Conservation (phyloP, 1,140 invertebrate genomes). For the Druon quercuslanigerum region DNA sequence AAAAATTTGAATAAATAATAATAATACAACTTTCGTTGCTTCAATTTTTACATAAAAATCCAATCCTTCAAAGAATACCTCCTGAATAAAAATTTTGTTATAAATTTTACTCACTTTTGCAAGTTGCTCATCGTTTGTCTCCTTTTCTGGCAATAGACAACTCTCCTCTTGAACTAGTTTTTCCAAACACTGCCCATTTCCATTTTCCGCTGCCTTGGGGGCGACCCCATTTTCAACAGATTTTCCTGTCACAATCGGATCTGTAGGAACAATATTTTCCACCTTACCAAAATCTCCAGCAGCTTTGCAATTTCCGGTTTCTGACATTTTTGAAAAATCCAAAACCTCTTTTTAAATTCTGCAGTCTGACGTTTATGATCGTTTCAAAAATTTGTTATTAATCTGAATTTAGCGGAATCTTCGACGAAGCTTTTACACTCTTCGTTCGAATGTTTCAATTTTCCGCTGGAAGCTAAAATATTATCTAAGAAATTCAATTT, state of each 20-base stretch:
- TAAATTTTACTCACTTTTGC: constrained; percentile 23
- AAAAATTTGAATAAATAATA: too few species aligned
- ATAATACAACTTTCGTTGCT: too few species aligned
- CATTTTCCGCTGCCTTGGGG: background rate
- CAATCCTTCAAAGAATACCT: background rate
- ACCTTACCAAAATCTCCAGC: constrained; percentile 19
- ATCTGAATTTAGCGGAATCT: too few species aligned
- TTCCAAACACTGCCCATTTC: background rate
- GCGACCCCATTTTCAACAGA: background rate
- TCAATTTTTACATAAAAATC: background rate
- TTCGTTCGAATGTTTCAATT: too few species aligned
- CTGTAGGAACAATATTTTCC: background rate
- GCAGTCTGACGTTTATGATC: background rate
- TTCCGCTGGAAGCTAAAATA: too few species aligned
- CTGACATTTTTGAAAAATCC: constrained; percentile 36
- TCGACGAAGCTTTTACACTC: too few species aligned
- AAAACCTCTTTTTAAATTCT: background rate
- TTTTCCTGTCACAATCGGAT: constrained; percentile 22
- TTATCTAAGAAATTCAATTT: too few species aligned
- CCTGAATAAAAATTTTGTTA: background rate
- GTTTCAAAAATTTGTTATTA: too few species aligned
- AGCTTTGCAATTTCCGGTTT: constrained; percentile 23
- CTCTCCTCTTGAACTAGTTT: background rate
- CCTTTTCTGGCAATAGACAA: background rate
- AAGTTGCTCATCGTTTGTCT: background rate